Evolutionary conservation across 2,888 invertebrate genomes (phyloP).

Genomic region (Tetanocera ferruginea): DNA sequence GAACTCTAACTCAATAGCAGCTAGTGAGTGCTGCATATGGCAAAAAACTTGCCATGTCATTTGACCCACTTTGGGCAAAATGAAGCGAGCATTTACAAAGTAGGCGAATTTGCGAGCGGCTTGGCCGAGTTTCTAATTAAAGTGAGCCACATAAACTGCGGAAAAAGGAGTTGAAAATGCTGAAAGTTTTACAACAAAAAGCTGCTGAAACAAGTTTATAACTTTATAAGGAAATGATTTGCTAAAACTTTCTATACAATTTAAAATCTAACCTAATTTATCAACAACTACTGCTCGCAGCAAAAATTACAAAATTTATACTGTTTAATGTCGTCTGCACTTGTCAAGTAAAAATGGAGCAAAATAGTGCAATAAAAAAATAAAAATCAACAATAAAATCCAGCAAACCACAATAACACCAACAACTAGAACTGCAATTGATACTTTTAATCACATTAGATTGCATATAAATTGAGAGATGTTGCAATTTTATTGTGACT

Average conservation of each 20-base stretch:
- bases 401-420: background rate
- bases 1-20: slow-evolving; percentile 10
- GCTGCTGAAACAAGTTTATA: background rate
- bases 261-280: too few species aligned
- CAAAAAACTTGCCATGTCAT: background rate
- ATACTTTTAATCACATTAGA: slow-evolving; percentile 50
- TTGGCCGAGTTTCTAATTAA: background rate
- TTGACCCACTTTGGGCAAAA: slow-evolving; percentile 10
- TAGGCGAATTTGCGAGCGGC: background rate
- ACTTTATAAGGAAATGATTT: too few species aligned
- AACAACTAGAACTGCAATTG: slow-evolving; percentile 39
- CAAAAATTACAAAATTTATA: too few species aligned
- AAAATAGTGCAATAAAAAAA: too few species aligned
- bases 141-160: background rate
- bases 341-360: too few species aligned
- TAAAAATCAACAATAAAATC: too few species aligned
- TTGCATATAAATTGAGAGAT: slow-evolving; percentile 44
- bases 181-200: background rate
- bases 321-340: too few species aligned
- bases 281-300: too few species aligned
- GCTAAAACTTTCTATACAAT: too few species aligned
- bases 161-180: background rate
- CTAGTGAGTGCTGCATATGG: background rate
- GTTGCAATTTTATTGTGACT: slow-evolving; percentile 43
- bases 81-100: background rate